Evolutionary conservation across 2,888 invertebrate genomes (phyloP), one percentile per base, ranked within the genome.

Genomic region (Cerastis leucographa): DNA sequence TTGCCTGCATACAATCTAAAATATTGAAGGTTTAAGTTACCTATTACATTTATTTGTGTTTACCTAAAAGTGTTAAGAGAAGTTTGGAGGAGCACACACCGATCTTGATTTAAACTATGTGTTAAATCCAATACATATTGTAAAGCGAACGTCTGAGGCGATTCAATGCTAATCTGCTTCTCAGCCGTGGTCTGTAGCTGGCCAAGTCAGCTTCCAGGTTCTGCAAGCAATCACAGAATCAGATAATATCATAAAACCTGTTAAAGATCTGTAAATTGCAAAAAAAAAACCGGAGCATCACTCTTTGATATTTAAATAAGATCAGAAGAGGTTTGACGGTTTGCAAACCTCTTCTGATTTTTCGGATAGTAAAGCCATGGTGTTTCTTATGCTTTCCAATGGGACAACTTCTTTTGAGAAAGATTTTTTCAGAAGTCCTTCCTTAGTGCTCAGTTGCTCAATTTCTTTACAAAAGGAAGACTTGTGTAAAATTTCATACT

Each of bases 181-280:
- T 80, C 49, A 80, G 42, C n/a, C 80, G 56, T 5, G 80, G 65
- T 56, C 65, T 25, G 46, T 65, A 44, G 71, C 71, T 71, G 78
- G 71, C 72, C 80, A 61, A 51, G 19, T 65, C 64, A 51, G 54
- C 79, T 44, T 79, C 83, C 67, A 79, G 68, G 42, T 81, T 81
- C 78, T 78, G 78, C 49, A 81, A 78, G 75, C 35, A 78, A 59
- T 59, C 35, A 81, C 65, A 81, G 56, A 65, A 81, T 81, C 64
- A 73, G 42, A 81, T 19, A 56, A 56, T 46, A 54, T 64, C 2
- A 42, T n/a, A 42, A n/a, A 22, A 42, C 42, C 42, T n/a, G 64
- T 42, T 64, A 17, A 14, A 42, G 42, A n/a, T 3, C 64, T 64
- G 64, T n/a, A 64, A 64, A 64, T 64, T 62, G 2, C 17, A 42